phyloP scores from a whole-genome alignment of 35 echinoderm and acorn worm genomes.

The Acanthaster planci region DNA sequence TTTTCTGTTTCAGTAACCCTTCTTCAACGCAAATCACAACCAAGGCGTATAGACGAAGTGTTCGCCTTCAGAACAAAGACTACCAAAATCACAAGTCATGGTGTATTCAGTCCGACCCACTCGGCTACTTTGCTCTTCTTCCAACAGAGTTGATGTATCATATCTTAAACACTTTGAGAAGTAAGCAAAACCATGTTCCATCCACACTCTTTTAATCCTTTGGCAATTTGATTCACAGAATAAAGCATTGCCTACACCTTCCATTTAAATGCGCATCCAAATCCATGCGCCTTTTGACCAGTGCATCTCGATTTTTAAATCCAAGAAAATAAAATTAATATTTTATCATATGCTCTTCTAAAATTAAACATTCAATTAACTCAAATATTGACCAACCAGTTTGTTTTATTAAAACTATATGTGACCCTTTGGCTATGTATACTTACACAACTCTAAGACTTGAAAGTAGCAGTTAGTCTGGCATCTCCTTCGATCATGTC shows the following conservation, averaged over 20 bases:
- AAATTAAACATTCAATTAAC: not conserved
- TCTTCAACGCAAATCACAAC: not conserved
- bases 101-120: not conserved
- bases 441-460: too few species aligned
- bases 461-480: too few species aligned
- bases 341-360: not conserved
- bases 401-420: too few species aligned
- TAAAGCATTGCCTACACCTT: too few species aligned
- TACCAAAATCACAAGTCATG: not conserved
- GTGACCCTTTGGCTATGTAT: too few species aligned
- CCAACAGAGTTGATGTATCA: conserved; percentile 43
- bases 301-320: not conserved
- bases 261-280: too few species aligned
- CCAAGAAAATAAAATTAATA: not conserved
- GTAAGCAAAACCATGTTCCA: not conserved
- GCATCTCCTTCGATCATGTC: not conserved
- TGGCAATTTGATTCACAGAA: too few species aligned
- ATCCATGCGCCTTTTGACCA: not conserved
- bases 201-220: too few species aligned
- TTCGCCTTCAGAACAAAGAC: not conserved
- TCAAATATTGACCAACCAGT: too few species aligned
- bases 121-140: conserved; percentile 33
- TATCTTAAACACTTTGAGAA: conserved; percentile 26
- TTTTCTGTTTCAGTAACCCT: too few species aligned
- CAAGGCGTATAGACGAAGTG: not conserved